Base-by-base conservation (phyloP, 1,140 invertebrate species). In the Sitobion miscanthi region DNA sequence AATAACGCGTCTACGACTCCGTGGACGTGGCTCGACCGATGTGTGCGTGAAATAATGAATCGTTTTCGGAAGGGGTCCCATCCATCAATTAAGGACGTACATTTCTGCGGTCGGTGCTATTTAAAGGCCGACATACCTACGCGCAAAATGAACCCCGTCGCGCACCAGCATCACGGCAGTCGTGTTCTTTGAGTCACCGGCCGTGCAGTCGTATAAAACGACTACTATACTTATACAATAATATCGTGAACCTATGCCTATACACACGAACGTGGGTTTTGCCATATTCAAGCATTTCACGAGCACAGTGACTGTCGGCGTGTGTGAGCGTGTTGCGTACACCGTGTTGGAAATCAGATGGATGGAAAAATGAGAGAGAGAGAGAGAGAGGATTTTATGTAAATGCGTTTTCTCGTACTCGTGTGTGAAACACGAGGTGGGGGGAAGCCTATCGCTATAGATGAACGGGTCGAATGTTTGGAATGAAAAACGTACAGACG, bases 21-120 rank as follows among this genome's bases (percentile, higher is more conserved):
- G 30, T n/a, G 62, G 30, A 77, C n/a, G n/a, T 42, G 35, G 38
- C 88, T 35, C 88, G 11, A 11, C 35, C 4, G 8, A 14, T 47
- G 86, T 89, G 52, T 45, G 38, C 2, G 82, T n/a, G 35, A 86
- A 93, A 54, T 85, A 93, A 93, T 57, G 77, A 77, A 93, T 93
- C 49, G 82, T 52, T 20, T 89, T 25, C 91, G 91, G 82, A 85
- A 21, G 69, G 45, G 6, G 9, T 21, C 77, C 91, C 82, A 85
- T 93, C 52, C 82, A 93, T 93, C 91, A 93, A 93, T 93, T 93
- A 93, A 57, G n/a, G 4, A 82, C 91, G 69, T 52, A 86, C 91
- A 52, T 85, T 85, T 93, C 23, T 35, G 54, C 38, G 45, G 52
- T 21, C 45, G 8, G 11, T 25, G 23, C 8, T 25, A 77, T 45